Conservation (phyloP, 1,140 invertebrate genomes). For the Antheraea pernyi region DNA sequence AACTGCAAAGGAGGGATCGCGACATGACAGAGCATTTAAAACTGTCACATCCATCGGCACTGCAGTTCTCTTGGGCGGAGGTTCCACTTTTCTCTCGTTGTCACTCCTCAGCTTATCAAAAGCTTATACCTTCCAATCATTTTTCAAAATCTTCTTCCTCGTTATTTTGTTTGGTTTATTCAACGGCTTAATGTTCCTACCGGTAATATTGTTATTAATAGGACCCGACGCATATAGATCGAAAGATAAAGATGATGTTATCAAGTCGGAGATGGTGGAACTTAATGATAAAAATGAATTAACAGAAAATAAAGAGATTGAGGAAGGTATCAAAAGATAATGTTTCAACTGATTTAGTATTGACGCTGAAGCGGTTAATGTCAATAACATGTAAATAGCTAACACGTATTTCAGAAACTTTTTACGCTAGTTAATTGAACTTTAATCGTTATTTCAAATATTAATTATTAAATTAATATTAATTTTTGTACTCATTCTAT, state of each 20-base stretch:
- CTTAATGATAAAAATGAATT: conserved; percentile 45
- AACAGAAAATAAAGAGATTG: not conserved
- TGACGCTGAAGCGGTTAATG: too few relatives aligned
- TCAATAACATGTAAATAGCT: too few relatives aligned
- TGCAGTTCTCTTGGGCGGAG: conserved; percentile 89
- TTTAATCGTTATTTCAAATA: too few relatives aligned
- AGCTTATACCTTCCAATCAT: conserved; percentile 89
- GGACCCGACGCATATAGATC: conserved; percentile 80
- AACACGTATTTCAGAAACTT: too few relatives aligned
- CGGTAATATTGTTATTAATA: conserved; percentile 86
- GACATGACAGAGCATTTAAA: conserved; percentile 82
- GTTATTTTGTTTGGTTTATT: conserved; percentile 88
- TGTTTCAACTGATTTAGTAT: not conserved
- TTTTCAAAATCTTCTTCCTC: conserved; percentile 90
- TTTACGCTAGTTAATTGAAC: too few relatives aligned
- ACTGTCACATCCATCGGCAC: conserved; percentile 89
- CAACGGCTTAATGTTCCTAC: conserved; percentile 87
- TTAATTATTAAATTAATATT: too few relatives aligned
- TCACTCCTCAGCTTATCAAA: conserved; percentile 85
- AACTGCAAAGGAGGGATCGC: conserved; percentile 75
- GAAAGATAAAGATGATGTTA: conserved; percentile 26
- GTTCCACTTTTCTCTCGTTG: conserved; percentile 89
- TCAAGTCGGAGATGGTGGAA: conserved; percentile 44
- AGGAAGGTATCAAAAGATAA: not conserved
- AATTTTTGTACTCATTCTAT: too few relatives aligned